Base-by-base conservation (phyloP, 2,797 vertebrate species). In the Ceryle rudis region DNA sequence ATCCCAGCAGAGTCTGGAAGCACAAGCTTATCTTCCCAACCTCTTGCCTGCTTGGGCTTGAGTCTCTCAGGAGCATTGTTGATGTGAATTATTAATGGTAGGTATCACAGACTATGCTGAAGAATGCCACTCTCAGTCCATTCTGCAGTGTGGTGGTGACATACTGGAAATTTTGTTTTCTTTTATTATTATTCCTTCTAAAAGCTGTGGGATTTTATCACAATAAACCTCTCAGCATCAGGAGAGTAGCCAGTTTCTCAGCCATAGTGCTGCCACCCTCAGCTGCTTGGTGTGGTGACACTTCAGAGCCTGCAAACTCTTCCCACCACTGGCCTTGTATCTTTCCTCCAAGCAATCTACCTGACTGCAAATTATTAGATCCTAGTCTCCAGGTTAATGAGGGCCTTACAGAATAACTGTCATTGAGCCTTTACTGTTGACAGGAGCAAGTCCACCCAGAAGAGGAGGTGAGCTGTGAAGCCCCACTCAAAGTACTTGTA, bases 11-110 rank as follows among this genome's bases (percentile, higher is more conserved):
- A 80, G 37, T 26, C 0, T 1, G 60, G 60, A 89, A 92, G 64
- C 54, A 41, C 64, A 77, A 61, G 5, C 6, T 93, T 88, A 49
- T 60, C 23, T 80, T 79, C 66, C 33, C 41, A 21, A 64, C 52
- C 41, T 90, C 74, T 61, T 3, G 1, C 60, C 35, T 83, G 33
- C 64, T 62, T 0, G 0, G n/a, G 13, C 29, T 84, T 7, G 6
- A 92, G 49, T 65, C 41, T 74, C 69, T 58, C 49, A 57, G 77
- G 80, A 86, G 57, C 71, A 29, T 33, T 90, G 60, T 67, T 86
- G 49, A 44, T 85, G 78, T 66, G 78, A 86, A 86, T 93, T 92
- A 81, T 73, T 89, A 90, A 90, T 46, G 14, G 47, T 60, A 77
- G 52, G 47, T 86, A 77, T 90, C 90, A 86, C 0, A 5, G 67